Evolutionary conservation across 1,140 invertebrate species (phyloP), one percentile per base, ranked within the genome.

Genomic region (Drosophila mojavensis): DNA sequence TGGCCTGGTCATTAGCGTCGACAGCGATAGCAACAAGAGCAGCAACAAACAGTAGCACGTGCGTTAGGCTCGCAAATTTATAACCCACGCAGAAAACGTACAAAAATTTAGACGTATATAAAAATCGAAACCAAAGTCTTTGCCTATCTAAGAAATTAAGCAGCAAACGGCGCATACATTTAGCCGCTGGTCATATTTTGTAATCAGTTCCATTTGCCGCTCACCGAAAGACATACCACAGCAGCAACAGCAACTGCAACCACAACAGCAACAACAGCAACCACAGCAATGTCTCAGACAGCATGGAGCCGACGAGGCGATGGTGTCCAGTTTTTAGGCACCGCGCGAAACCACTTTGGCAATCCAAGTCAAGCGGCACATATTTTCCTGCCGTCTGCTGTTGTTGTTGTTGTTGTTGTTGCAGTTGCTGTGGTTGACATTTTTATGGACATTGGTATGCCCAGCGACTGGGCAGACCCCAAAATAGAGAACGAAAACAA

Each of bases 151-250:
- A 66, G 76, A 90, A 90, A 90, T 90, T 90, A 85, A 89, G 78
- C 85, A 90, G 79, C 79, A 82, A 90, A 90, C 78, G 79, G 78
- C 84, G 67, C 78, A 89, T 90, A 90, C 81, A 81, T 90, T 90
- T 90, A 81, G 81, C 85, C 81, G 86, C 84, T 73, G 83, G 83
- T 88, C 83, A 88, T 88, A 88, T 88, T 88, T 88, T 88, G 83
- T 88, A 88, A 88, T 88, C 83, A 88, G 83, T 83, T 88, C 89
- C 82, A 82, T 91, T 90, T 86, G 90, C 90, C 89, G 89, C 90
- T 91, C 83, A 75, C 84, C 90, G 5, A 88, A 79, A 91, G 84
- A 89, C 91, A 91, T 91, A 89, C 88, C 90, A 91, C 81, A 78
- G 63, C 72, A 78, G 59, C 51, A 2, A 43, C 67, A 64, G 28